These are phyloP conservation scores for Psix sp. DNA, from an alignment of 1,140 invertebrate species.

Conservation along the genomic window DNA sequence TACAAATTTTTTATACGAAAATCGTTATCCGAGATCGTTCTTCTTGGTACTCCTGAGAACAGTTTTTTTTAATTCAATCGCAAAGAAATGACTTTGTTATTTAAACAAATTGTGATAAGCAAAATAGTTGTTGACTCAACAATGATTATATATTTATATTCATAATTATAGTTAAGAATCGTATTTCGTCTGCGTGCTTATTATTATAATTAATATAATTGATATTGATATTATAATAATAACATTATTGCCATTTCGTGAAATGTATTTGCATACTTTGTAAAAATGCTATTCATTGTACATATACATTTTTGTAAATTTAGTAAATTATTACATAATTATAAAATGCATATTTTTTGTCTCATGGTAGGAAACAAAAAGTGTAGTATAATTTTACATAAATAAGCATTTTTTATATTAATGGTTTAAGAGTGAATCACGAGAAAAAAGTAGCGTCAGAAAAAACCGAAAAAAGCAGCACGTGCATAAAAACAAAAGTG, in stretches of 20 bases:
- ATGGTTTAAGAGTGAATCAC: constrained; percentile 9
- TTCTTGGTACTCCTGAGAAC: constrained; percentile 2
- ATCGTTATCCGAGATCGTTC: constrained; percentile 13
- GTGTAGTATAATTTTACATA: constrained; percentile 32
- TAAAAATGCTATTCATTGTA: constrained; percentile 57
- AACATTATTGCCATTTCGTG: constrained; percentile 42
- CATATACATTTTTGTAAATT: constrained; percentile 57
- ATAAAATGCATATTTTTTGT: constrained; percentile 43
- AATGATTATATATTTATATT: constrained; percentile 59
- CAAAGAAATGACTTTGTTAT: constrained; percentile 45
- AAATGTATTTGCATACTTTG: constrained; percentile 53
- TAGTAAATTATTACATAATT: constrained; percentile 58
- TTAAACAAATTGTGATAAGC: constrained; percentile 59
- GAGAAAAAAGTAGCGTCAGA: not conserved
- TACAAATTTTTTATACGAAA: constrained; percentile 5
- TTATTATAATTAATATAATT: constrained; percentile 44
- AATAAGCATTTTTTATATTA: constrained; percentile 14
- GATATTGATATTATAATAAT: constrained; percentile 42
- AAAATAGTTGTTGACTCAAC: constrained; percentile 54
- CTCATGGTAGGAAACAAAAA: constrained; percentile 18
- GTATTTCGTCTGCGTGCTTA: constrained; percentile 56
- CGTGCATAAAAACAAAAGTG: too few relatives aligned
- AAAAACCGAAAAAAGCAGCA: too few relatives aligned
- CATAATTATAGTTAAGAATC: constrained; percentile 44
- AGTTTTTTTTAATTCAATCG: constrained; percentile 25